Base-by-base conservation (phyloP, 2,888 invertebrate species). In the Cephalotes varians region DNA sequence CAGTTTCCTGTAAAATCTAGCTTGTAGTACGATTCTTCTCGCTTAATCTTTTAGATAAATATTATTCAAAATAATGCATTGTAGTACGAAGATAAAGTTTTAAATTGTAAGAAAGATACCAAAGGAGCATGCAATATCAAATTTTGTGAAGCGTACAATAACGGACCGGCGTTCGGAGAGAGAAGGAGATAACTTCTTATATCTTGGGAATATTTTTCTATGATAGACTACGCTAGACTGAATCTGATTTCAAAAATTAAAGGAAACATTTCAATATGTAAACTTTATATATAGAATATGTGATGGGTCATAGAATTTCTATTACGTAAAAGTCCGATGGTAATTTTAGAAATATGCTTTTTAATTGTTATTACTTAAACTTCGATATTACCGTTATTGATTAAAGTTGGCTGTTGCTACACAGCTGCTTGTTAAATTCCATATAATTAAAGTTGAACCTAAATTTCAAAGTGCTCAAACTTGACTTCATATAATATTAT, bases 391-490 rank as follows among this genome's bases (percentile, higher is more conserved):
- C 2, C 28, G 15, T 15, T 51, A 65, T 51, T 64, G 49, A 34
- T 37, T 37, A 37, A 62, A 65, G 51, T 65, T 40, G 37, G n/a
- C 12, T 40, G 28, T 21, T n/a, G 15, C 54, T 76, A 25, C 28
- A 65, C 28, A 65, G 67, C 51, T 74, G 74, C 65, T 76, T 51
- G 51, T 65, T 51, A 54, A 51, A 65, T 65, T 65, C 18, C 44
- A 5, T 37, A 65, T 65, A 40, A 76, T 18, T 40, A 21, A 67
- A 76, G 51, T 76, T 67, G 51, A 65, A 65, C 9, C 51, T 28
- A 58, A 76, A 44, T 49, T 65, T 76, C 49, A 15, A 67, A 65
- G 76, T 15, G 15, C 37, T 28, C 67, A 51, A 76, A 76, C 51
- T 76, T n/a, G 12, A 51, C 25, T 65, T 76, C 15, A 28, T 67